Evolutionary conservation across 2,113 vertebrate species (phyloP).

Genomic region (Puffinus mauretanicus): DNA sequence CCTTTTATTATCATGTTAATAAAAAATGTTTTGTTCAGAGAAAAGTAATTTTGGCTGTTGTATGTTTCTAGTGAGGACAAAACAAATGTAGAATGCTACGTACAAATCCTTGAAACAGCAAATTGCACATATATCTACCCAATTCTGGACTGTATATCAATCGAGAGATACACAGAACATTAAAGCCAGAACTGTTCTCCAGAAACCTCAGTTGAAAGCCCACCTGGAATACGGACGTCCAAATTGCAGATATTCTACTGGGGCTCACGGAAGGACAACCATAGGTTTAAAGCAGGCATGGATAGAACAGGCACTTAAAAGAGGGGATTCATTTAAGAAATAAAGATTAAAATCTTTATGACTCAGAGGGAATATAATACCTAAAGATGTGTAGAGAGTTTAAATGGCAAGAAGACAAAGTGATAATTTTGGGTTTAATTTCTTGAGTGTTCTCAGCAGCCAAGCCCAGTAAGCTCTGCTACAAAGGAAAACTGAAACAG

Average conservation of each 20-base stretch:
- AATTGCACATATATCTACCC: background rate
- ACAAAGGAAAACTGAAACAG: background rate
- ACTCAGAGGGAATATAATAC: background rate
- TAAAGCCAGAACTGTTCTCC: background rate
- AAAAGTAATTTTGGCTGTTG: background rate
- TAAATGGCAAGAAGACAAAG: background rate
- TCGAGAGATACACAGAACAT: background rate
- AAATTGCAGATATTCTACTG: background rate
- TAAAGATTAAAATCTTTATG: background rate
- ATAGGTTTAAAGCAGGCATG: background rate
- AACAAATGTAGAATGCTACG: background rate
- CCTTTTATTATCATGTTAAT: background rate
- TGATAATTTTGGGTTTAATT: background rate
- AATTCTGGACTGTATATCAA: background rate
- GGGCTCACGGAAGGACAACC: background rate
- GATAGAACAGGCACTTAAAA: background rate
- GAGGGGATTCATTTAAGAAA: background rate
- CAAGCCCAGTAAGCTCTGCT: background rate
- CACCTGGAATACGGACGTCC: background rate
- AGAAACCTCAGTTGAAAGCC: background rate
- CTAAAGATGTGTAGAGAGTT: background rate
- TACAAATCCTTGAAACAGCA: background rate
- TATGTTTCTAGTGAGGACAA: background rate
- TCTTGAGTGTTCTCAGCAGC: background rate
- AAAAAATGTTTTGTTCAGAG: background rate